Evolutionary conservation across 2,113 vertebrate species (phyloP).

Genomic region (Nannobrachium achirus): DNA sequence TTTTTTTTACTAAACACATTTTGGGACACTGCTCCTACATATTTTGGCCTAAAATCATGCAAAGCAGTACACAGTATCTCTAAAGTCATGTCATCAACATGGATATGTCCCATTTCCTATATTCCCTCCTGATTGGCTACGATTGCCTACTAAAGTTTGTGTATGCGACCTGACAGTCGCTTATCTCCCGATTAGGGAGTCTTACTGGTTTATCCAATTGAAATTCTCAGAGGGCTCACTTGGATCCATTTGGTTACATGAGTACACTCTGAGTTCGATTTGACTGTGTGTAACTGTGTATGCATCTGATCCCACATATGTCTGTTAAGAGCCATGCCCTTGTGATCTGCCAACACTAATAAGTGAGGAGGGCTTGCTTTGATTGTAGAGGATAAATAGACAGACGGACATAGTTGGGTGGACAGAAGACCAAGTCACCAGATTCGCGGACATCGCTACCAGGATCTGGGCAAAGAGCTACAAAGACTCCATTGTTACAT

Average conservation of each 20-base stretch:
- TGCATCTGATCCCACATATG: neutral
- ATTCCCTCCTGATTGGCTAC: too few species aligned
- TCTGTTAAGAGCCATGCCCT: slow-evolving; percentile 5
- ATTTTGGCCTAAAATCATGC: too few species aligned
- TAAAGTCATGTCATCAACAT: too few species aligned
- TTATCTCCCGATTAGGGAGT: too few species aligned
- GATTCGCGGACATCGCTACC: slow-evolving; percentile 63
- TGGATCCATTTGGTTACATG: neutral
- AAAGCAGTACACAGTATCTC: too few species aligned
- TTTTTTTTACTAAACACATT: too few species aligned
- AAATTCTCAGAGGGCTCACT: neutral
- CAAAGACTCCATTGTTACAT: slow-evolving; percentile 65
- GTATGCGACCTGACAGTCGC: too few species aligned
- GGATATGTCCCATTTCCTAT: too few species aligned
- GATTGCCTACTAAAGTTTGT: too few species aligned
- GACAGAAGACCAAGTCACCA: slow-evolving; percentile 64
- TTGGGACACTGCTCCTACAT: too few species aligned
- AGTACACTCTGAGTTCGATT: neutral
- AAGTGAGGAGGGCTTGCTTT: neutral
- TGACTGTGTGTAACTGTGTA: neutral
- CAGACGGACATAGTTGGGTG: slow-evolving; percentile 15
- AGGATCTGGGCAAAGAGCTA: slow-evolving; percentile 53
- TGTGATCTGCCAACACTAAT: slow-evolving; percentile 36
- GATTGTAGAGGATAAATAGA: slow-evolving; percentile 27
- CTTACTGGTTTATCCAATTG: neutral